These are phyloP conservation scores for Hemibagrus guttatus DNA, from an alignment of 2,797 vertebrate genomes.

Conservation along the genomic window DNA sequence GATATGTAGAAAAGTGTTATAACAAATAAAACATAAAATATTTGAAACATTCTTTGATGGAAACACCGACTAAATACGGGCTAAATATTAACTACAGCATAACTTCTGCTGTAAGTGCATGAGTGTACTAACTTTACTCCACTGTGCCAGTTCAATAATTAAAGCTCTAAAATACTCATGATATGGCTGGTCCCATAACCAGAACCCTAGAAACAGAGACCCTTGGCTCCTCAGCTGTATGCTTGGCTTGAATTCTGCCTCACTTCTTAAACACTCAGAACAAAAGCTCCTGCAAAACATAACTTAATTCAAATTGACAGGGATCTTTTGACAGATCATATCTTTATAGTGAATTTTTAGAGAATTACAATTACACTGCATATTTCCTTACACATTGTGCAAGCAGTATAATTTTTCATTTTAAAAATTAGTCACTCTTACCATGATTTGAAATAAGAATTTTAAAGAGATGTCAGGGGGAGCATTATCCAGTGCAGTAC, in stretches of 20 bases:
- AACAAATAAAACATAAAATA: background rate
- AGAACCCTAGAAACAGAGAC: background rate
- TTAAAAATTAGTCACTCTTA: background rate
- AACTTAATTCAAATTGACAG: background rate
- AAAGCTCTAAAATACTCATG: background rate
- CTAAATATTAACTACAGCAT: background rate
- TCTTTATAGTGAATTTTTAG: slow-evolving; percentile 5
- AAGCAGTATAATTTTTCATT: background rate
- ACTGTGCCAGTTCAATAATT: background rate
- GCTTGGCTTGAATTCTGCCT: background rate
- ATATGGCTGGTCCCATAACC: background rate
- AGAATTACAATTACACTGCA: slow-evolving; percentile 12
- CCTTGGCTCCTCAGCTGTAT: background rate
- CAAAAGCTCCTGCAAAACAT: background rate
- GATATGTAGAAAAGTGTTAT: background rate
- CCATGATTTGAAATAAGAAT: background rate
- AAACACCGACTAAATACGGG: background rate
- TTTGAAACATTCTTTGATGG: background rate
- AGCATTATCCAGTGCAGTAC: slow-evolving; percentile 35
- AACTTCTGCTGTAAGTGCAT: background rate
- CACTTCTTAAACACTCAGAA: background rate
- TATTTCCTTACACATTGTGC: slow-evolving; percentile 19
- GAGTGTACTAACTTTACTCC: background rate
- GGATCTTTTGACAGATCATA: background rate
- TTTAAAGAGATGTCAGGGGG: background rate